phyloP scores from a whole-genome alignment of 1,140 invertebrate genomes.

The Glossosoma conforme region DNA sequence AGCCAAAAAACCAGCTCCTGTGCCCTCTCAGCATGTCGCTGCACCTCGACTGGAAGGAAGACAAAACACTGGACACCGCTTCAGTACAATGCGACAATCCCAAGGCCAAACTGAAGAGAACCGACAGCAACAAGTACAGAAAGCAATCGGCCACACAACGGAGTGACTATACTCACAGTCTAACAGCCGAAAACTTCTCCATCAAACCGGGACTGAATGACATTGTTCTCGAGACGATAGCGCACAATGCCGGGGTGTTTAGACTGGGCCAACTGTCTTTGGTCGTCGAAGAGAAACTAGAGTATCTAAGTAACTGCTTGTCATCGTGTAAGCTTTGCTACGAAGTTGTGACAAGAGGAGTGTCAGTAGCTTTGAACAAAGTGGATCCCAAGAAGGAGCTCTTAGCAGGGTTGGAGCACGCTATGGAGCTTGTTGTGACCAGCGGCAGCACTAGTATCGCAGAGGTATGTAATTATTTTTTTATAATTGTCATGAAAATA shows the following conservation, averaged over 20 bases:
- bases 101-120: slow-evolving; percentile 52
- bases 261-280: slow-evolving; percentile 58
- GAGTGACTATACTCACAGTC: slow-evolving; percentile 60
- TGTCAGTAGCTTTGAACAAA: slow-evolving; percentile 47
- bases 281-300: slow-evolving; percentile 54
- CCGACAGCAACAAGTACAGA: slow-evolving; percentile 56
- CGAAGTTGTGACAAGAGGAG: slow-evolving; percentile 44
- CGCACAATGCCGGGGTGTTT: slow-evolving; percentile 55
- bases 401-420: slow-evolving; percentile 64
- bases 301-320: slow-evolving; percentile 57
- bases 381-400: slow-evolving; percentile 58
- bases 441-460: slow-evolving; percentile 58
- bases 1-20: slow-evolving; percentile 53
- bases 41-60: slow-evolving; percentile 72
- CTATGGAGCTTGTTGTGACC: slow-evolving; percentile 61
- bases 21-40: slow-evolving; percentile 61
- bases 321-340: slow-evolving; percentile 40
- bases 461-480: slow-evolving; percentile 36
- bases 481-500: no score
- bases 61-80: slow-evolving; percentile 66
- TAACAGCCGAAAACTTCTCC: slow-evolving; percentile 50
- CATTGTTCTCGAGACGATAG: slow-evolving; percentile 57
- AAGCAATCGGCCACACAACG: slow-evolving; percentile 49
- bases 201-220: slow-evolving; percentile 68
- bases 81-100: slow-evolving; percentile 58